phyloP scores from a whole-genome alignment of 2,888 invertebrate species.

The Serrognathus titanus region DNA sequence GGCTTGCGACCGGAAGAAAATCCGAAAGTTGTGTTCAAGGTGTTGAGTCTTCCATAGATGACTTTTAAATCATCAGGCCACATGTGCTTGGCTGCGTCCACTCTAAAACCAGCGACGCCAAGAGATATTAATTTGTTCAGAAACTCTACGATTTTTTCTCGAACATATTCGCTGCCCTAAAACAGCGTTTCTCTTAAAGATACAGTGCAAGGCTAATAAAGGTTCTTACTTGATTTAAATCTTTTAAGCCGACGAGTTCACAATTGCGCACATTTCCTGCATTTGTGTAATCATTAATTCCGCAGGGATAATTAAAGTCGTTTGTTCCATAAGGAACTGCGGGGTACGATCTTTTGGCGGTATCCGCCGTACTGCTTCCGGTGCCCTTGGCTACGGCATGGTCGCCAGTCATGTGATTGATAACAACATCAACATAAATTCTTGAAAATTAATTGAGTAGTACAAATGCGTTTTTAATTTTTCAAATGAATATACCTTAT shows the following conservation, averaged over 20 bases:
- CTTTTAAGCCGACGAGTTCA: conserved; percentile 62
- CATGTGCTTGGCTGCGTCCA: conserved; percentile 79
- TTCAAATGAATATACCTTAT: conserved; percentile 54
- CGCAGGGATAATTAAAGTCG: conserved; percentile 69
- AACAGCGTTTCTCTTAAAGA: neutral
- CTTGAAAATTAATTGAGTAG: conserved; percentile 44
- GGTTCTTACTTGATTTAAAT: conserved; percentile 62
- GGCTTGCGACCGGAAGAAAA: conserved; percentile 63
- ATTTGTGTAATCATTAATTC: conserved; percentile 64
- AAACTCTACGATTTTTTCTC: conserved; percentile 59
- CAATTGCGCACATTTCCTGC: conserved; percentile 56
- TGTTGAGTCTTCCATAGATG: conserved; percentile 61
- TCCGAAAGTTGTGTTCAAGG: conserved; percentile 62
- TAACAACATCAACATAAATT: conserved; percentile 80
- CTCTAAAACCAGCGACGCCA: conserved; percentile 81
- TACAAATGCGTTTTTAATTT: neutral
- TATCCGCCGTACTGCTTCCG: conserved; percentile 56
- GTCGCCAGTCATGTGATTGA: conserved; percentile 79
- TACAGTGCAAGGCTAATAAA: neutral
- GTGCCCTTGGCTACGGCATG: conserved; percentile 55
- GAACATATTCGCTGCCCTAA: conserved; percentile 54
- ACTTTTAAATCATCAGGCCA: conserved; percentile 67
- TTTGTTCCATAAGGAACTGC: conserved; percentile 61
- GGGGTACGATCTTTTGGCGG: conserved; percentile 47
- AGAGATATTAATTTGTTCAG: conserved; percentile 64